Base-by-base conservation (phyloP, 2,113 vertebrate species). In the Caranx melampygus region DNA sequence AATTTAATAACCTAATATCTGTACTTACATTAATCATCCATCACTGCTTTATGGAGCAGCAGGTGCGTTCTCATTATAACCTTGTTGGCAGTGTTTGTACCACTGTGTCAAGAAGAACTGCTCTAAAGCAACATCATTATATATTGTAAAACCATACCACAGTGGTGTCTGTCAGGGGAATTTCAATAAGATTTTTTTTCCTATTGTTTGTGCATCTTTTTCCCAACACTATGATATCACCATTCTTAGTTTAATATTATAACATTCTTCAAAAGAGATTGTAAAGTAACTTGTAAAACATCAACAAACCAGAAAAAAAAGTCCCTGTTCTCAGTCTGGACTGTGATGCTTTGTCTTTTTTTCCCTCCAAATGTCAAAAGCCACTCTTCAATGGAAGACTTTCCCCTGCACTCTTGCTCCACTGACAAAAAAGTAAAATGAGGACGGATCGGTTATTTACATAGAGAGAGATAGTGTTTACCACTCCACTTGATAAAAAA, bases 391-490 rank as follows among this genome's bases (percentile, higher is more conserved):
- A 72, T 81, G 61, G 64, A 75, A 52, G 63, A 75, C 71, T 83
- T 86, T 58, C 71, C 54, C 55, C 72, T 78, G 34, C 67, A 61
- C 69, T 45, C 35, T 40, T 75, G 71, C 79, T 82, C 40, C 18
- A n/a, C 88, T 90, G 84, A 89, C 76, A 84, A 82, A 86, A 73
- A 83, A 61, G 51, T 65, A 64, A 89, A 90, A 91, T 73, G 21
- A 79, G 77, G 78, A 89, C 84, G 61, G 78, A 92, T 87, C 49
- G 60, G 52, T 72, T 83, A 77, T 87, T 92, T 86, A 79, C 54
- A 76, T 52, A 63, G 57, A 72, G 58, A 83, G 37, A 72, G 40
- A 81, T 55, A 55, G 49, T 68, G 74, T 87, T 78, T 75, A 63
- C 71, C 77, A 67, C 68, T 81, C 57, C 33, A 51, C 60, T 80